Evolutionary conservation across 2,797 vertebrate genomes (phyloP), one percentile per base, ranked within the genome.

Genomic region (Esox lucius): DNA sequence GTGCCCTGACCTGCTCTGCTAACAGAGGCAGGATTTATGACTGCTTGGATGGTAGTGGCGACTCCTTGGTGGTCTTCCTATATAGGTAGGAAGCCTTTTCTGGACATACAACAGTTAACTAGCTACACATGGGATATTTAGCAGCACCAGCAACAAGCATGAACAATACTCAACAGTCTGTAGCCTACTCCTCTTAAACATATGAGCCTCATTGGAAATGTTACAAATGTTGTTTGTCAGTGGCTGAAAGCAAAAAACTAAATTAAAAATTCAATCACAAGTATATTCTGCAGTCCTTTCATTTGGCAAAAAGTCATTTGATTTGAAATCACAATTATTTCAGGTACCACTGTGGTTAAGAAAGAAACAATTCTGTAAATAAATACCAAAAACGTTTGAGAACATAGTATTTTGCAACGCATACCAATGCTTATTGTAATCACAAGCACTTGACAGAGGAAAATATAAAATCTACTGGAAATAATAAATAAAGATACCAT

Each of bases 41-140:
- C 15, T 53, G 46, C 17, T 51, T 53, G 7, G 68, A 62, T 75
- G 39, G 75, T 78, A 76, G 70, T 73, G 72, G 75, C 2, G 53
- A 61, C 33, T 65, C 70, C 39, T 24, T 9, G 24, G 26, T 53
- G 12, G 22, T 31, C 15, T 19, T 53, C n/a, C 48, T 70, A n/a
- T 70, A 26, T 79, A 22, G 78, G 74, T 75, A 75, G 66, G 72
- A 67, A 70, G 59, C 48, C 31, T n/a, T 5, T 16, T 39, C 28
- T 73, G 69, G 62, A 76, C 42, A 70, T 68, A 74, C 69, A 17
- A 78, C 75, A 31, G 4, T 70, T 22, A 70, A 16, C 42, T 13
- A 70, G 11, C 42, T 31, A 65, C 28, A 16, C 62, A 26, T 65
- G 62, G 62, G 26, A 65, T 64, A 35, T 49, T 75, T 46, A 62